These are phyloP conservation scores for Plectrocnemia conspersa DNA, from an alignment of 1,140 invertebrate species.

Conservation along the genomic window DNA sequence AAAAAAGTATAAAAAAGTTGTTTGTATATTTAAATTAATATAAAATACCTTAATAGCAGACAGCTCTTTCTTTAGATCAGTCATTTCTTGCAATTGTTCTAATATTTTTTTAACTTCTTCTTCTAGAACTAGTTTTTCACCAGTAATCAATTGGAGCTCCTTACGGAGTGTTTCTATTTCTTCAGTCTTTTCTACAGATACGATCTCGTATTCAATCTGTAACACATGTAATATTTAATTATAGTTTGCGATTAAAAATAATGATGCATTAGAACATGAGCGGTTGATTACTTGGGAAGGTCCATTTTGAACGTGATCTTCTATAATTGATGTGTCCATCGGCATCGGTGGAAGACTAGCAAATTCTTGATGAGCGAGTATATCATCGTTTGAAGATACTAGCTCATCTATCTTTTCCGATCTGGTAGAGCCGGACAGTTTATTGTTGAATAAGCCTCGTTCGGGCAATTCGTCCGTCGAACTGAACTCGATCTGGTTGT, in stretches of 20 bases:
- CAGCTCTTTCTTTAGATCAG: slow-evolving; percentile 48
- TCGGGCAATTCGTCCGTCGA: slow-evolving; percentile 26
- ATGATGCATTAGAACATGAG: not conserved
- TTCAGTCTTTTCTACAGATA: not conserved
- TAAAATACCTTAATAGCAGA: slow-evolving; percentile 38
- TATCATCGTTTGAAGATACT: slow-evolving; percentile 4
- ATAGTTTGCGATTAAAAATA: not conserved
- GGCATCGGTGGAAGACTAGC: slow-evolving; percentile 30
- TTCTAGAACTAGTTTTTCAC: slow-evolving; percentile 41
- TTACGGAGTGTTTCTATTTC: slow-evolving; percentile 9
- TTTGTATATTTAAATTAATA: not conserved
- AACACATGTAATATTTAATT: slow-evolving; percentile 6
- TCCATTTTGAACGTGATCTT: slow-evolving; percentile 20
- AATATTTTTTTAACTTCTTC: slow-evolving; percentile 50
- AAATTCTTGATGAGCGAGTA: slow-evolving; percentile 21
- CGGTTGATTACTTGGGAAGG: slow-evolving; percentile 11
- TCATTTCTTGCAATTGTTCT: slow-evolving; percentile 48
- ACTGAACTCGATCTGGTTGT: slow-evolving; percentile 29
- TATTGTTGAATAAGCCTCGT: slow-evolving; percentile 8
- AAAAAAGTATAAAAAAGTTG: slow-evolving; percentile 2
- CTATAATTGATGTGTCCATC: slow-evolving; percentile 15
- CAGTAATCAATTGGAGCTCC: not conserved
- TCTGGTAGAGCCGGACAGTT: slow-evolving; percentile 9
- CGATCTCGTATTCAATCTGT: slow-evolving; percentile 7
- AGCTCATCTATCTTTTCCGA: slow-evolving; percentile 7